These are phyloP conservation scores for Erebia palarica DNA, from an alignment of 2,888 invertebrate species.

Conservation along the genomic window DNA sequence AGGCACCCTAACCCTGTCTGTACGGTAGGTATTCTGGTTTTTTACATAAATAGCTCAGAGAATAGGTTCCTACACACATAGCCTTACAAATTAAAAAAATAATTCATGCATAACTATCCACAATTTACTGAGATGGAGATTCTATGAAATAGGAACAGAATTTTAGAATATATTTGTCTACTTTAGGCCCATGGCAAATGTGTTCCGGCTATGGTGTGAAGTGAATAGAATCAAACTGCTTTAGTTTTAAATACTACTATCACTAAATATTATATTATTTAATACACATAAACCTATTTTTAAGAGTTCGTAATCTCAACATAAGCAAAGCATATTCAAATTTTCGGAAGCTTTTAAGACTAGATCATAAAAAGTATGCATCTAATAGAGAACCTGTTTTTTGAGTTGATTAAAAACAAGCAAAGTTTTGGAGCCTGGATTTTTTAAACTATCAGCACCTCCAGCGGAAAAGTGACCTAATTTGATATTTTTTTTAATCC, in stretches of 20 bases:
- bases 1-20: too few relatives aligned
- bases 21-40: not conserved
- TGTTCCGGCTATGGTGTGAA: constrained; percentile 24
- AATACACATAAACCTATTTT: constrained; percentile 34
- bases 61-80: constrained; percentile 10
- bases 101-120: not conserved
- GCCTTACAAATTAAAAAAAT: not conserved
- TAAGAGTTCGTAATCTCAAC: constrained; percentile 37
- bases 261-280: constrained; percentile 29
- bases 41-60: not conserved
- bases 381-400: not conserved
- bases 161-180: constrained; percentile 36
- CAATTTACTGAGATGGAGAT: constrained; percentile 30
- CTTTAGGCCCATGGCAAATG: constrained; percentile 32
- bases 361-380: constrained; percentile 42
- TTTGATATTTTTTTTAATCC: too few relatives aligned
- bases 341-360: constrained; percentile 45
- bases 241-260: constrained; percentile 29
- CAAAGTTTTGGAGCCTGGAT: constrained; percentile 40
- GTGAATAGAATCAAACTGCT: constrained; percentile 20
- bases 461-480: constrained; percentile 6
- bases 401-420: constrained; percentile 26
- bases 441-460: constrained; percentile 29
- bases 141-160: constrained; percentile 38
- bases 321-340: constrained; percentile 38